Evolutionary conservation across 2,113 vertebrate species (phyloP).

Genomic region (Varanus komodoensis): DNA sequence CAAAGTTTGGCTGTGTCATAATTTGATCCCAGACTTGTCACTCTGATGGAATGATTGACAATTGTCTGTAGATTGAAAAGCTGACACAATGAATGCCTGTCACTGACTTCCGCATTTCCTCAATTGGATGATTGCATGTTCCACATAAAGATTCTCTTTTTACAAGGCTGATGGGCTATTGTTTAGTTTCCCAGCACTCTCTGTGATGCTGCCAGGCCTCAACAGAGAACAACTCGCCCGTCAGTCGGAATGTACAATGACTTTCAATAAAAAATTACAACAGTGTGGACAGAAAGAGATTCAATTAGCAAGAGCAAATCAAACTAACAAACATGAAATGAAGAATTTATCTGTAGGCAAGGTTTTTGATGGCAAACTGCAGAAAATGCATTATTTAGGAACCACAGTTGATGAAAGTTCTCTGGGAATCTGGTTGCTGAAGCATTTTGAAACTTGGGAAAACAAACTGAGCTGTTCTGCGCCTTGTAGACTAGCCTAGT

Average conservation of each 20-base stretch:
- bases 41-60: slow-evolving; percentile 1
- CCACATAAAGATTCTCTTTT: slow-evolving; percentile 4
- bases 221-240: not conserved
- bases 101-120: not conserved
- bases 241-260: not conserved
- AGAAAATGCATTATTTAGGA: not conserved
- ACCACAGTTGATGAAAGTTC: not conserved
- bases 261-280: not conserved
- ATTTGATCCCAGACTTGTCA: not conserved
- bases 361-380: not conserved
- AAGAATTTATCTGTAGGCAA: not conserved
- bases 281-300: not conserved
- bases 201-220: not conserved
- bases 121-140: slow-evolving; percentile 14
- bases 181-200: not conserved
- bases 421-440: not conserved
- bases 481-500: no score
- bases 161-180: slow-evolving; percentile 19
- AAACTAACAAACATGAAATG: not conserved
- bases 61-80: slow-evolving; percentile 12
- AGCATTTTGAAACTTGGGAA: no score
- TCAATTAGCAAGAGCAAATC: not conserved
- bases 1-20: not conserved
- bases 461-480: no score
- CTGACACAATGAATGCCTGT: slow-evolving; percentile 19